A percentile compares a stretch with the other conserved stretches of the same genome.
phyloP scores from a whole-genome alignment of 2,888 invertebrate genomes.

The Lissonota sp. region DNA sequence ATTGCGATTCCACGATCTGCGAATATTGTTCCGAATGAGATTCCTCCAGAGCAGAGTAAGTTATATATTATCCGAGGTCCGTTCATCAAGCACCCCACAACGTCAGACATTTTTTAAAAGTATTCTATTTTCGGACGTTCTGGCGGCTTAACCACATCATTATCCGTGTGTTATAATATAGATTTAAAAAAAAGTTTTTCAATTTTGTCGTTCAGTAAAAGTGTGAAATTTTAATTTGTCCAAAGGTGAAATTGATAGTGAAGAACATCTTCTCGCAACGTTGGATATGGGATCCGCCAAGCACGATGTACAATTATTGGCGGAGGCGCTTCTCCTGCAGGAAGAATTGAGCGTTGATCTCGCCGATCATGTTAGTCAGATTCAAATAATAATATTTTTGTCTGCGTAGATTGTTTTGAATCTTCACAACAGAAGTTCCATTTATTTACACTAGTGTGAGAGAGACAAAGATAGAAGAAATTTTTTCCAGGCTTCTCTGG shows the following conservation, averaged over 20 bases:
- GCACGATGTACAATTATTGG: conserved; percentile 80
- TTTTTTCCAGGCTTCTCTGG: too few relatives aligned
- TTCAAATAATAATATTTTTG: conserved; percentile 1
- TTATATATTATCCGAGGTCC: conserved; percentile 50
- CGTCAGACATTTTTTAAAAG: not conserved
- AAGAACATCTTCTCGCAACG: conserved; percentile 81
- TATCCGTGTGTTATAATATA: not conserved
- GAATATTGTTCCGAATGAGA: conserved; percentile 71
- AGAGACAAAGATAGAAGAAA: too few relatives aligned
- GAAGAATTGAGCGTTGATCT: conserved; percentile 80
- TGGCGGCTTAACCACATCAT: not conserved
- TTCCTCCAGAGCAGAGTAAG: conserved; percentile 74
- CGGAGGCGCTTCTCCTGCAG: conserved; percentile 80
- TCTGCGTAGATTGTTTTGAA: too few relatives aligned
- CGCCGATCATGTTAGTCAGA: conserved; percentile 74
- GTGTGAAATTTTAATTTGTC: conserved; percentile 14
- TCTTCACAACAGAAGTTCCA: too few relatives aligned
- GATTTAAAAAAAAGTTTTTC: not conserved
- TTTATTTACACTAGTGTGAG: too few relatives aligned
- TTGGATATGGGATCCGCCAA: conserved; percentile 81
- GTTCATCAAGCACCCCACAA: not conserved
- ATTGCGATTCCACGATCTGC: conserved; percentile 62
- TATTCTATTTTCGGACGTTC: too few relatives aligned
- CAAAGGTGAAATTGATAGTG: conserved; percentile 79
- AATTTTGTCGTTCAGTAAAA: conserved; percentile 9